A percentile compares a stretch with the other conserved stretches of the same genome.
Conservation (phyloP, 2,113 vertebrate genomes). For the Echinops telfairi region DNA sequence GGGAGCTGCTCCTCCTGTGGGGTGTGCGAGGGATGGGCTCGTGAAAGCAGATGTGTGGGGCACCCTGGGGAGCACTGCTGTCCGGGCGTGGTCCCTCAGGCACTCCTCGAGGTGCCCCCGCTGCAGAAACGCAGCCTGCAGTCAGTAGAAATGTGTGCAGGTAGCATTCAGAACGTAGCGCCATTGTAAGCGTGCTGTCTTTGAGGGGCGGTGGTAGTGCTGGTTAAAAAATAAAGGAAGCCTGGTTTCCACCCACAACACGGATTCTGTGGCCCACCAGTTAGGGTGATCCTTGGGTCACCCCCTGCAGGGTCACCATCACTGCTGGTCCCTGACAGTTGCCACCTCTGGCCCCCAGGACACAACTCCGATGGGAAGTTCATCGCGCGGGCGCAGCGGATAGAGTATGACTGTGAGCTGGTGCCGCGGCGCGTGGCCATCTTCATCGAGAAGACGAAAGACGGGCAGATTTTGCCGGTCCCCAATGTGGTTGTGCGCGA, state of each 20-base stretch:
- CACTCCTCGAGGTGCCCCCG: no score
- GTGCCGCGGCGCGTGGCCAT: conserved; percentile 95
- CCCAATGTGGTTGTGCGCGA: conserved; percentile 97
- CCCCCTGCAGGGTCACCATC: neutral
- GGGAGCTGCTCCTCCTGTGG: accelerated
- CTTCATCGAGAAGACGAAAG: conserved; percentile 98
- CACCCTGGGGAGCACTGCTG: no score
- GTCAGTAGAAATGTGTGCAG: accelerated
- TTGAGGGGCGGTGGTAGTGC: no score
- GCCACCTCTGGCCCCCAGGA: conserved; percentile 84
- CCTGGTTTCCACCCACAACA: neutral
- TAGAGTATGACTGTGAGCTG: conserved; percentile 98
- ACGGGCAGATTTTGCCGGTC: conserved; percentile 95
- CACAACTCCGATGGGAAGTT: conserved; percentile 98
- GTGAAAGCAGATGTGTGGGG: neutral
- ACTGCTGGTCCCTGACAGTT: accelerated
- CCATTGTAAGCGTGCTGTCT: accelerated
- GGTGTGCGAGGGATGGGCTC: accelerated
- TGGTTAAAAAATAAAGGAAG: no score
- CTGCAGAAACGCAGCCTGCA: no score
- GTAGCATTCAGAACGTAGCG: neutral
- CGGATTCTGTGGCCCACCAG: accelerated
- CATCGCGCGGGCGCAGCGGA: conserved; percentile 96
- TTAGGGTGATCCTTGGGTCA: neutral
- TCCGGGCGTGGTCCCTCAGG: no score